Conservation (phyloP, 2,888 invertebrate genomes). For the Cheiracanthium punctorium region DNA sequence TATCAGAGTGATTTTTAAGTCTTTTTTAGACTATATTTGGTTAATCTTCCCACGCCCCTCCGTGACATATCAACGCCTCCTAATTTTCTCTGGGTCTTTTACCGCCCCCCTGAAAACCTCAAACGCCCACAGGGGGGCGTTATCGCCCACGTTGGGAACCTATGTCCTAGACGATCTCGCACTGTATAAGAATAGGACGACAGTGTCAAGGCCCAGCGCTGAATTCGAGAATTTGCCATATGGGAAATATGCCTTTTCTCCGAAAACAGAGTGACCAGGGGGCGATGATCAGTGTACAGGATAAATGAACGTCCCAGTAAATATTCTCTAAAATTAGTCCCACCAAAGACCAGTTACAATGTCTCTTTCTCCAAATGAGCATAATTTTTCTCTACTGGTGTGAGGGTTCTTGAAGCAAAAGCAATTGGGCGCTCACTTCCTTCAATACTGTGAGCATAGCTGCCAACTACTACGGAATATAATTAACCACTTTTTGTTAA, state of each 20-base stretch:
- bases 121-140: too few relatives aligned
- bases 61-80: too few relatives aligned
- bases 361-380: slow-evolving; percentile 73
- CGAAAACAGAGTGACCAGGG: slow-evolving; percentile 73
- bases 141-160: too few relatives aligned
- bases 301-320: slow-evolving; percentile 76
- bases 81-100: too few relatives aligned
- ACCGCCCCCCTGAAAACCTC: too few relatives aligned
- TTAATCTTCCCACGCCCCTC: too few relatives aligned
- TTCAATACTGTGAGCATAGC: slow-evolving; percentile 73
- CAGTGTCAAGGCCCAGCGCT: slow-evolving; percentile 67
- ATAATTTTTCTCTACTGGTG: slow-evolving; percentile 70
- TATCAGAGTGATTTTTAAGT: too few relatives aligned
- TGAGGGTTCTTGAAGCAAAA: slow-evolving; percentile 71
- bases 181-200: slow-evolving; percentile 75
- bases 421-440: slow-evolving; percentile 74
- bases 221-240: slow-evolving; percentile 73
- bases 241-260: slow-evolving; percentile 55
- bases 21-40: too few relatives aligned
- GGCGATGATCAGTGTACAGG: slow-evolving; percentile 76
- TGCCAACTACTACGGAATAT: too few relatives aligned
- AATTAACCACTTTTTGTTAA: too few relatives aligned
- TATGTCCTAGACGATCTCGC: slow-evolving; percentile 73
- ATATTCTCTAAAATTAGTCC: slow-evolving; percentile 76
- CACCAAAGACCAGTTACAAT: slow-evolving; percentile 75